A percentile compares a stretch with the other conserved stretches of the same genome.
Conservation (phyloP, 1,140 invertebrate species). For the Orchesella cincta region DNA sequence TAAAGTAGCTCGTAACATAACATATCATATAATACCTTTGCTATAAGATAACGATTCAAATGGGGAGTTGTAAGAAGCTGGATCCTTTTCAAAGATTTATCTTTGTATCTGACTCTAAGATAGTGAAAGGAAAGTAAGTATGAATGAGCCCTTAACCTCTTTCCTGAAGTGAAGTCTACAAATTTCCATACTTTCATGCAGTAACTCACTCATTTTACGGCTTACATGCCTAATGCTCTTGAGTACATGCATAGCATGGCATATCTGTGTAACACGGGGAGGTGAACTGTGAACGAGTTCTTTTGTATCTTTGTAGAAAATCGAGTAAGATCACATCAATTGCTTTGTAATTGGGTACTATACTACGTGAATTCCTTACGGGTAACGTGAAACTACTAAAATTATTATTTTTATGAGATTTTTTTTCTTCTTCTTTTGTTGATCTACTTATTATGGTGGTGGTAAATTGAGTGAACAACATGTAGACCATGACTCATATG, state of each 20-base stretch:
- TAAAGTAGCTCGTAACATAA: no score
- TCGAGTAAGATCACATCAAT: background rate
- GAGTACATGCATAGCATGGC: background rate
- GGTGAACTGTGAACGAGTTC: background rate
- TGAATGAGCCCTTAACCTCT: background rate
- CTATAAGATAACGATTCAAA: no score
- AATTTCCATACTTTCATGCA: no score
- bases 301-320: background rate
- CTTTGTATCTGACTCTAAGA: background rate
- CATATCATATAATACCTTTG: no score
- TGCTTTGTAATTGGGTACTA: background rate
- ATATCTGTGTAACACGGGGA: background rate
- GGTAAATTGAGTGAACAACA: background rate
- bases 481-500: background rate
- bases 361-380: background rate
- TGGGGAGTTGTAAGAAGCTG: background rate
- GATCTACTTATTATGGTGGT: background rate
- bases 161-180: background rate
- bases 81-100: background rate
- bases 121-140: background rate
- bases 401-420: background rate
- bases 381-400: background rate
- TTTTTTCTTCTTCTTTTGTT: background rate
- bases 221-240: background rate
- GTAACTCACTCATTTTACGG: background rate